A percentile compares a stretch with the other conserved stretches of the same genome.
These are phyloP conservation scores for Adineta ricciae DNA, from an alignment of 2,888 invertebrate genomes.

Conservation along the genomic window DNA sequence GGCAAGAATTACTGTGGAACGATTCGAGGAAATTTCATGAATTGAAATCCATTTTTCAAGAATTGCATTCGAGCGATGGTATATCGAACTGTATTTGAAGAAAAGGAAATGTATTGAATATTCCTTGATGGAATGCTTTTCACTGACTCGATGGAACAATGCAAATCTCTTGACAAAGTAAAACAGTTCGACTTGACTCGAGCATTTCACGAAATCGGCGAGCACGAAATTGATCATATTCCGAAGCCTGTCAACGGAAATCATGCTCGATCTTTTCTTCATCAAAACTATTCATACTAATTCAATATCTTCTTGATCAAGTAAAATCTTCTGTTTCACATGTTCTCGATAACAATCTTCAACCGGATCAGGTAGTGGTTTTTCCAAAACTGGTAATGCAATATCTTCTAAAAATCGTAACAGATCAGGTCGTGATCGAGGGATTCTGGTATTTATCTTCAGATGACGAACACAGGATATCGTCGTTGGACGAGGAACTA, in stretches of 20 bases:
- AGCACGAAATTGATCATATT: slow-evolving; percentile 12
- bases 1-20: slow-evolving; percentile 4
- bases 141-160: too few species aligned
- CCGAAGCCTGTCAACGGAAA: neutral
- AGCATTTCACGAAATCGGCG: neutral
- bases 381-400: neutral
- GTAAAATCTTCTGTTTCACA: neutral
- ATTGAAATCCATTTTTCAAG: slow-evolving; percentile 9
- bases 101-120: too few species aligned
- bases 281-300: neutral
- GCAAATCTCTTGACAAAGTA: neutral
- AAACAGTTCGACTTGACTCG: neutral
- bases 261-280: too few species aligned
- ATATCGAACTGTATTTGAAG: neutral
- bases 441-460: neutral
- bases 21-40: neutral
- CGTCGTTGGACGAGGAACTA: neutral
- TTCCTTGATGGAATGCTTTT: neutral
- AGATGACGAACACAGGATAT: slow-evolving; percentile 2
- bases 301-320: slow-evolving; percentile 15
- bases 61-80: neutral
- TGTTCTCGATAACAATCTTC: slow-evolving; percentile 4
- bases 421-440: neutral
- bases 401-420: neutral
- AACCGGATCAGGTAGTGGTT: slow-evolving; percentile 4